These are phyloP conservation scores for Drosophila burlai DNA, from an alignment of 1,140 invertebrate species.

Conservation along the genomic window DNA sequence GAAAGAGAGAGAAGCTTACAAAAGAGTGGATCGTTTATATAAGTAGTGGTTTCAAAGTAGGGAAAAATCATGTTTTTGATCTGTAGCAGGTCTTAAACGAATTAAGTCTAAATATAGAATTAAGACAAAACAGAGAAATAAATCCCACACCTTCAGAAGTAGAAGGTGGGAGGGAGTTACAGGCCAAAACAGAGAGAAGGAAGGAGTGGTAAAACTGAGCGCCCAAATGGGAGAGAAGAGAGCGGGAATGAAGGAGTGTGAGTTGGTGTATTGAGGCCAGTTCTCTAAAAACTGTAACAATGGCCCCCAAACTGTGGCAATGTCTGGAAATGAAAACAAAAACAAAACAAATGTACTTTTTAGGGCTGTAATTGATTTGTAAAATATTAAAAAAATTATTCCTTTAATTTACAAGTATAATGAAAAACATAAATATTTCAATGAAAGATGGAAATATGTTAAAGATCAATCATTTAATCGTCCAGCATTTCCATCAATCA, in stretches of 20 bases:
- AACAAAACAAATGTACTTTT: neutral
- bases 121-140: neutral
- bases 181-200: slow-evolving; percentile 6
- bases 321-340: neutral
- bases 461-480: slow-evolving; percentile 15
- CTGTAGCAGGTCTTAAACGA: neutral
- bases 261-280: slow-evolving; percentile 14
- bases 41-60: neutral
- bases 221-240: neutral
- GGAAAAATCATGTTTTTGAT: too few relatives aligned
- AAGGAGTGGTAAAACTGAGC: neutral
- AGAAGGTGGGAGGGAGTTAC: neutral
- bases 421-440: neutral
- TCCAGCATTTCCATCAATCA: slow-evolving; percentile 9
- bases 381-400: neutral
- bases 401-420: neutral
- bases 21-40: neutral
- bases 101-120: neutral
- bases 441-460: neutral
- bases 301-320: neutral
- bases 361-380: neutral
- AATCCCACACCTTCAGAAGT: neutral
- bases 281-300: slow-evolving; percentile 5
- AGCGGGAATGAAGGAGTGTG: slow-evolving; percentile 1
- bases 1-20: neutral